Percentiles rank a stretch among this genome's conserved stretches.
Evolutionary conservation across 1,140 invertebrate genomes (phyloP).

Genomic region (Bombus superbus): DNA sequence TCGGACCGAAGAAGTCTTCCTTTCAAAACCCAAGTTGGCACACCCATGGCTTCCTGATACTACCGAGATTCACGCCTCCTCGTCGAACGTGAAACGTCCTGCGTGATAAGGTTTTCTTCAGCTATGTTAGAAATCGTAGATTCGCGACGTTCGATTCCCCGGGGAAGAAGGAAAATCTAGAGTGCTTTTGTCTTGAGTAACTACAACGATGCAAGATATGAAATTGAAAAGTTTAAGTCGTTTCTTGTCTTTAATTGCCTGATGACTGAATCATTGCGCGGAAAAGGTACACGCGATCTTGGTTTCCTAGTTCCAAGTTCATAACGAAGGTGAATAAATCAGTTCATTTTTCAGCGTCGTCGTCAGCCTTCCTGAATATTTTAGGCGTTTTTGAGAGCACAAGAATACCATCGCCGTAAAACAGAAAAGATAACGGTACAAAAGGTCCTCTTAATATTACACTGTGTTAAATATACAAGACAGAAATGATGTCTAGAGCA

Average conservation of each 20-base stretch:
- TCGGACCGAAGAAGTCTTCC: neutral
- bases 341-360: neutral
- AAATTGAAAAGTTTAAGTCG: no score
- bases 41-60: neutral
- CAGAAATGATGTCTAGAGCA: neutral
- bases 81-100: neutral
- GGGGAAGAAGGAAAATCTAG: neutral
- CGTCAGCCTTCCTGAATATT: constrained; percentile 1
- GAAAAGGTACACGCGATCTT: neutral
- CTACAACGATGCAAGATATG: no score
- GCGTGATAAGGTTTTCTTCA: no score
- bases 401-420: constrained; percentile 6
- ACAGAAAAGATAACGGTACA: neutral
- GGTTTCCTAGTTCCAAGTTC: neutral
- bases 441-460: neutral
- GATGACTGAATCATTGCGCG: neutral
- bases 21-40: neutral
- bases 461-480: neutral
- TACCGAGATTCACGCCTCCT: neutral
- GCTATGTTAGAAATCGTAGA: neutral
- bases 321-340: neutral
- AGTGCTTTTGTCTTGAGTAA: neutral
- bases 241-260: neutral
- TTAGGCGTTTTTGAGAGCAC: constrained; percentile 9
- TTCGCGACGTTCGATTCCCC: neutral